Percentiles rank a stretch among this genome's conserved stretches.
These are phyloP conservation scores for Petrocephalus schoutedeni DNA, from an alignment of 2,797 vertebrate genomes.

Conservation along the genomic window DNA sequence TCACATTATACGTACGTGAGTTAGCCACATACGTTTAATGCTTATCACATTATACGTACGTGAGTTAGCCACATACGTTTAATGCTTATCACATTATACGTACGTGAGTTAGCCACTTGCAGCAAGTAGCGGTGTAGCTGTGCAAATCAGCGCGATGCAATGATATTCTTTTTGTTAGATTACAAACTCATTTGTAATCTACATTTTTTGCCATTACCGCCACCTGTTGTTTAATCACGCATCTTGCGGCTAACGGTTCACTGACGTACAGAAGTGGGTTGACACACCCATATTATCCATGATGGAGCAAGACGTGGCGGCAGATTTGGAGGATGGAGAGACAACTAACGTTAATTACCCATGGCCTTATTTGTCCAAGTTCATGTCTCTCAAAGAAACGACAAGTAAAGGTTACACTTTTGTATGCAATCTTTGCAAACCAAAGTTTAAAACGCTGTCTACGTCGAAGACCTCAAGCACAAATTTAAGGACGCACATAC, in stretches of 20 bases:
- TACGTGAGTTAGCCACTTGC: neutral
- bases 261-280: neutral
- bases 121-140: slow-evolving; percentile 1
- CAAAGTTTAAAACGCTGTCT: slow-evolving; percentile 3
- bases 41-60: too few species aligned
- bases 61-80: too few species aligned
- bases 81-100: too few species aligned
- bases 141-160: neutral
- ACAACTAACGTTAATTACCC: slow-evolving; percentile 6
- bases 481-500: slow-evolving; percentile 4
- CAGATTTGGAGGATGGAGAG: slow-evolving; percentile 1
- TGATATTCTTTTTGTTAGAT: neutral
- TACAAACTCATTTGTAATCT: too few species aligned
- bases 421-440: neutral
- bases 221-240: slow-evolving; percentile 3
- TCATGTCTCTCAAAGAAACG: slow-evolving; percentile 3
- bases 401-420: neutral
- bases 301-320: neutral
- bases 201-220: neutral
- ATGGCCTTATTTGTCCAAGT: slow-evolving; percentile 6
- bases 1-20: too few species aligned
- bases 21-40: too few species aligned
- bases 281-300: slow-evolving; percentile 6
- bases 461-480: slow-evolving; percentile 1
- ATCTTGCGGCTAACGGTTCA: neutral